Conservation (phyloP, 2,888 invertebrate genomes). For the Cyclophora albipunctata region DNA sequence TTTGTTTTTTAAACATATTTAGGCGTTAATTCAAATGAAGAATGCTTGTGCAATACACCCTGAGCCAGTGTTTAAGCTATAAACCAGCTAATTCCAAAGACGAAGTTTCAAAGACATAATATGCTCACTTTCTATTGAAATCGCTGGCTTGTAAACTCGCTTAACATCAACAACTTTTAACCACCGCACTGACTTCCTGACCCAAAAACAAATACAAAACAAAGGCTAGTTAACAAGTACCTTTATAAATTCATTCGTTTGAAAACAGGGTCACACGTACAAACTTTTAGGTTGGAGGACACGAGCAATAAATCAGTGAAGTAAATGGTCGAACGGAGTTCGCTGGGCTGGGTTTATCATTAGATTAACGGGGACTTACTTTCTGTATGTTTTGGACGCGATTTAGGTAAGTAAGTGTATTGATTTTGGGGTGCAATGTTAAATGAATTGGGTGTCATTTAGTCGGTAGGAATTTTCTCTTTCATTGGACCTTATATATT, state of each 20-base stretch:
- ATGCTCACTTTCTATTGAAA: too few relatives aligned
- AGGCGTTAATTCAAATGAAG: too few relatives aligned
- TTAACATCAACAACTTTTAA: too few relatives aligned
- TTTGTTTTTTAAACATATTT: too few relatives aligned
- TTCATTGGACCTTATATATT: too few relatives aligned
- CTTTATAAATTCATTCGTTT: conserved; percentile 7
- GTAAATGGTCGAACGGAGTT: conserved; percentile 32
- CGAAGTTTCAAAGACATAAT: too few relatives aligned
- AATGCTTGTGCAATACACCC: too few relatives aligned
- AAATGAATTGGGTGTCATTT: conserved; percentile 3
- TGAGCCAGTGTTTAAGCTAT: too few relatives aligned
- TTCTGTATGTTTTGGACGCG: conserved; percentile 7
- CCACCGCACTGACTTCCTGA: too few relatives aligned
- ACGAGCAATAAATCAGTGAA: conserved; percentile 36
- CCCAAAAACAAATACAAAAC: not conserved
- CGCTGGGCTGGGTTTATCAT: conserved; percentile 27
- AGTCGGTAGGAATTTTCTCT: not conserved
- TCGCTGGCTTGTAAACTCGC: too few relatives aligned
- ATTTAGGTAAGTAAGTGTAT: not conserved
- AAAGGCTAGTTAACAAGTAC: too few relatives aligned
- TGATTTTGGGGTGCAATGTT: not conserved
- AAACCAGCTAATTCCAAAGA: too few relatives aligned
- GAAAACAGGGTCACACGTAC: conserved; percentile 15
- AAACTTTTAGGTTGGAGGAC: conserved; percentile 21
- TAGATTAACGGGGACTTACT: conserved; percentile 27